Percentiles rank a stretch among this genome's conserved stretches.
These are phyloP conservation scores for Pteronura brasiliensis DNA, from an alignment of 2,113 vertebrate genomes.

Conservation along the genomic window DNA sequence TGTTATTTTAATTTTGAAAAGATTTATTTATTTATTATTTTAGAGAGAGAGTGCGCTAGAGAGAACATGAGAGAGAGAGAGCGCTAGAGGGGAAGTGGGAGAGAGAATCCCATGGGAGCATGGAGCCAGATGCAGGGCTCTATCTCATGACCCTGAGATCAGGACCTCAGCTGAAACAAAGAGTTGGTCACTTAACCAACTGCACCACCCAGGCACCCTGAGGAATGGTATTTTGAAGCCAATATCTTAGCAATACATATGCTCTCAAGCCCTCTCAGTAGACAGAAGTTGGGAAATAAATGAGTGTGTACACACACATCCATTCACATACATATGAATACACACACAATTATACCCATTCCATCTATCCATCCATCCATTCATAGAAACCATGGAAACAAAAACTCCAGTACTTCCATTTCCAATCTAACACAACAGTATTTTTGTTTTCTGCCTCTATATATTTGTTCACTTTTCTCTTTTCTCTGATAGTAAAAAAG, in stretches of 20 bases:
- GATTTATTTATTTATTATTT: not conserved
- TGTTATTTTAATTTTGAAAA: not conserved
- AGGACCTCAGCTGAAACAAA: not conserved
- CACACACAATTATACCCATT: not conserved
- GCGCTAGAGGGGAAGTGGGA: not conserved
- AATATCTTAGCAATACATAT: not conserved
- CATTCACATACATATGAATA: not conserved
- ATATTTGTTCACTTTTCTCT: not conserved
- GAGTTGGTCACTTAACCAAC: not conserved
- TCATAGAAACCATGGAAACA: not conserved
- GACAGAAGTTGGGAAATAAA: not conserved
- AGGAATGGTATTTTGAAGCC: not conserved
- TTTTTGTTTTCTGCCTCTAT: not conserved
- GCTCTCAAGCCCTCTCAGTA: not conserved
- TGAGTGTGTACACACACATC: not conserved
- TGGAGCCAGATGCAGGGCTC: not conserved
- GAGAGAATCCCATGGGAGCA: not conserved
- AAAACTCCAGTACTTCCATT: not conserved
- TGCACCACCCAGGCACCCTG: not conserved
- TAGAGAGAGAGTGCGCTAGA: not conserved
- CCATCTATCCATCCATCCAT: not conserved
- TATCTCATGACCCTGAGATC: not conserved
- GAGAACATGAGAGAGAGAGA: no score
- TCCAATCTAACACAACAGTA: not conserved
- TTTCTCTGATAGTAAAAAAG: not conserved